Percentiles rank a stretch among this genome's conserved stretches.
phyloP scores from a whole-genome alignment of 2,888 invertebrate genomes.

The Drosophila stalkeri region DNA sequence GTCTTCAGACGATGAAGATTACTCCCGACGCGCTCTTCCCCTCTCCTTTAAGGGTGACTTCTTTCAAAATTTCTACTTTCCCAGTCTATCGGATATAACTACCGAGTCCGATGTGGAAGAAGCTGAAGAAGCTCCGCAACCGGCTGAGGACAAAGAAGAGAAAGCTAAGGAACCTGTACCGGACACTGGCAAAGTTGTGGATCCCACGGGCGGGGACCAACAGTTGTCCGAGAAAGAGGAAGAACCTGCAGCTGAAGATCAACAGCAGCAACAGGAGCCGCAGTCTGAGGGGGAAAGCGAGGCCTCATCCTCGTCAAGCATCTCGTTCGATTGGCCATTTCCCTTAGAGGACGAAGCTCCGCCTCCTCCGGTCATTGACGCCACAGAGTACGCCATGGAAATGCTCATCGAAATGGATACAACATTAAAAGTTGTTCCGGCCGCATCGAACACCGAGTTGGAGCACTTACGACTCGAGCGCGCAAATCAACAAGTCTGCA shows the following conservation, averaged over 20 bases:
- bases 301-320: constrained; percentile 2
- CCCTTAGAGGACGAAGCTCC: constrained; percentile 22
- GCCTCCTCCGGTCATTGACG: not conserved
- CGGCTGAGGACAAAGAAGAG: fast-evolving
- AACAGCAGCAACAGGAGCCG: not conserved
- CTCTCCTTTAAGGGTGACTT: constrained; percentile 35
- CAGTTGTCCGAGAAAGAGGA: not conserved
- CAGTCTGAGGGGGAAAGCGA: not conserved
- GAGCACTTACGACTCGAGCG: not conserved
- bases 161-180: not conserved
- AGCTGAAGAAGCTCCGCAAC: not conserved
- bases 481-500: constrained; percentile 20
- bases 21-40: fast-evolving
- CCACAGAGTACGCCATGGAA: constrained; percentile 10
- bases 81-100: constrained; percentile 42
- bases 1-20: constrained; percentile 17
- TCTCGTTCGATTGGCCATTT: constrained; percentile 45
- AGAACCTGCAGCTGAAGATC: not conserved
- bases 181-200: constrained; percentile 27
- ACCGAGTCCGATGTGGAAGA: not conserved
- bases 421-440: fast-evolving
- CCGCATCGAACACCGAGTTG: constrained; percentile 8
- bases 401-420: constrained; percentile 6
- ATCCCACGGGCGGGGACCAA: not conserved
- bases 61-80: constrained; percentile 33